Percentiles rank a stretch among this genome's conserved stretches.
Evolutionary conservation across 2,797 vertebrate species (phyloP).

Genomic region (Sebastes nivosus): DNA sequence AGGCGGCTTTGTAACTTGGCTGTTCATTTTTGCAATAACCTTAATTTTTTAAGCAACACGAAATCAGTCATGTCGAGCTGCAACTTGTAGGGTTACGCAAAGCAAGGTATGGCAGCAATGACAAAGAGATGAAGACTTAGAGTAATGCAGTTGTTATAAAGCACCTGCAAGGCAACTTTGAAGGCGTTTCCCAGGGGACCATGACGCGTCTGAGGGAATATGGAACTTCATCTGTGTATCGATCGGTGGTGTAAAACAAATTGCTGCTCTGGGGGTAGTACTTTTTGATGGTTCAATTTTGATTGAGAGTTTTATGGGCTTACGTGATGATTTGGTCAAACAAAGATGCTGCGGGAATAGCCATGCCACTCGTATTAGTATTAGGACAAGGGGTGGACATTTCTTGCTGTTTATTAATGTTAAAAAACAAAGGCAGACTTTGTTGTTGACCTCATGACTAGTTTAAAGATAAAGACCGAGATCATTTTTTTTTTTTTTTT

Average conservation of each 20-base stretch:
- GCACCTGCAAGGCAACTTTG: not conserved
- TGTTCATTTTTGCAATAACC: not conserved
- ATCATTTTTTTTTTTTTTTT: not conserved
- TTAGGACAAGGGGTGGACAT: not conserved
- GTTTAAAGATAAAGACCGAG: not conserved
- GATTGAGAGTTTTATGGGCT: no score
- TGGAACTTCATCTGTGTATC: not conserved
- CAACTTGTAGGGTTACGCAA: not conserved
- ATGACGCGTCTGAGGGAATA: not conserved
- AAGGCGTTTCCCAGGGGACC: not conserved
- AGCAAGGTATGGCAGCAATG: not conserved
- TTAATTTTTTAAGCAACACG: not conserved
- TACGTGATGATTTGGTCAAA: not conserved
- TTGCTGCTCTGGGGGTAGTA: not conserved
- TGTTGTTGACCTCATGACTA: not conserved
- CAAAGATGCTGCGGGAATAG: not conserved
- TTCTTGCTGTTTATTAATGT: not conserved
- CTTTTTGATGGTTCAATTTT: no score
- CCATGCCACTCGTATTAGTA: not conserved
- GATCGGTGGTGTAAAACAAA: not conserved
- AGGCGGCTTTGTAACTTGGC: not conserved
- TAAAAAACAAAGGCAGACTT: not conserved
- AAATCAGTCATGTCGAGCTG: not conserved
- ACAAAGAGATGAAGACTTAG: not conserved
- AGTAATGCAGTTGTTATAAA: not conserved